Percentiles rank a stretch among this genome's conserved stretches.
These are phyloP conservation scores for Aptenodytes patagonicus DNA, from an alignment of 2,113 vertebrate species.

Conservation along the genomic window DNA sequence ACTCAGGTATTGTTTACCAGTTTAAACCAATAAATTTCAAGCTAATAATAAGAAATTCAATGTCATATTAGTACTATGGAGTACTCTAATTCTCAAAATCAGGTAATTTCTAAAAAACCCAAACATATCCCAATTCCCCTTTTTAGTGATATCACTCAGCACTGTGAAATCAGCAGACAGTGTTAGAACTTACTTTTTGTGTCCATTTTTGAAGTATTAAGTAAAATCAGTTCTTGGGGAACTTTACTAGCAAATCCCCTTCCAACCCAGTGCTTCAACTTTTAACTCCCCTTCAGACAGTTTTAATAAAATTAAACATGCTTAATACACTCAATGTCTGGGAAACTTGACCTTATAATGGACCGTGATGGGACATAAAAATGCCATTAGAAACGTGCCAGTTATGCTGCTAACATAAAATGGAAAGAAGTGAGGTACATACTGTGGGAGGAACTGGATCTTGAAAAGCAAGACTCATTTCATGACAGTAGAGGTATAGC, in stretches of 20 bases:
- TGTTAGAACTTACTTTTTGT: background rate
- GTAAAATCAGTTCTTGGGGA: background rate
- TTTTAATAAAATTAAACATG: background rate
- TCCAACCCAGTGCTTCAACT: background rate
- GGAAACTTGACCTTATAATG: background rate
- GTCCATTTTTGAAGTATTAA: background rate
- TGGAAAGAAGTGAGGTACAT: constrained; percentile 30
- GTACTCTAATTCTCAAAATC: background rate
- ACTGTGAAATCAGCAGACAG: background rate
- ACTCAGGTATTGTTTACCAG: background rate
- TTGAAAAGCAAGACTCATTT: constrained; percentile 84
- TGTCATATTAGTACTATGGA: background rate
- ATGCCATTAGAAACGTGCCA: background rate
- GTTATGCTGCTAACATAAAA: background rate
- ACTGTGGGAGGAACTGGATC: constrained; percentile 81
- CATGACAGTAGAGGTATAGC: constrained; percentile 80
- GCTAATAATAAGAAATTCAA: background rate
- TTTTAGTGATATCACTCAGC: background rate
- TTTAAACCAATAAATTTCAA: background rate
- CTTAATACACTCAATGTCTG: background rate
- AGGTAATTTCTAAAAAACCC: background rate
- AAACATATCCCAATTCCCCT: background rate
- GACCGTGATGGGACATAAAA: background rate
- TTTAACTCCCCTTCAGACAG: background rate
- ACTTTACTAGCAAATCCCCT: background rate